Evolutionary conservation across 2,113 vertebrate genomes (phyloP), one percentile per base, ranked within the genome.

Genomic region (Ploceus nigricollis): DNA sequence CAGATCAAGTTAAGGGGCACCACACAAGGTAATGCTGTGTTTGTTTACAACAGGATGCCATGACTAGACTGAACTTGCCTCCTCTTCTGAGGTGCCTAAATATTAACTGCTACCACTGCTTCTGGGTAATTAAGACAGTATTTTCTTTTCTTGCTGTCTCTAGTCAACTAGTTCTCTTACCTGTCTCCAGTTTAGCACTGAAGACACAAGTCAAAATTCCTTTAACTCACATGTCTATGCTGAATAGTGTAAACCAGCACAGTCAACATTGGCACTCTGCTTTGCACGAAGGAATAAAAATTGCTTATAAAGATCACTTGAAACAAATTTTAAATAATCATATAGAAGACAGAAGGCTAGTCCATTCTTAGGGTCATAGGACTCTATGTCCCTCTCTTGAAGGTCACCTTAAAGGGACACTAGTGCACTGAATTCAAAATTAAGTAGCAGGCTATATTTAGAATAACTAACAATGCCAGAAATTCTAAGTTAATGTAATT

Each of bases 321-420:
- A 91, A 89, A 58, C 7, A 60, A 61, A 66, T 31, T 7, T 27
- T 35, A 85, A 76, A 40, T 40, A 60, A 64, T 21, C 47, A 53
- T 6, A 8, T 1, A 63, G 23, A 79, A 54, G 25, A 61, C 56
- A 85, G 69, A 88, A 80, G 8, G 23, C 21, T 57, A 70, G 35
- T 28, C 65, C 13, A 53, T 48, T 94, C 57, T 72, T 66, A 70
- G 63, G 35, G 75, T 91, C 30, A 73, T 6, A 65, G 47, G 42
- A 35, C 47, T 91, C 35, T 57, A 17, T 1, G 11, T 27, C 12
- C 63, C 47, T 66, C 66, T 95, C 79, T 56, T 94, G 96, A 96
- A 96, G 95, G 94, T 96, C 95, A 95, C 31, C 33, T 77, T 63
- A 91, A 96, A 91, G 39, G 35, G 60, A 90, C 87, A 60, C 18